phyloP scores from a whole-genome alignment of 2,888 invertebrate genomes.

The Philhelius pedissequus region DNA sequence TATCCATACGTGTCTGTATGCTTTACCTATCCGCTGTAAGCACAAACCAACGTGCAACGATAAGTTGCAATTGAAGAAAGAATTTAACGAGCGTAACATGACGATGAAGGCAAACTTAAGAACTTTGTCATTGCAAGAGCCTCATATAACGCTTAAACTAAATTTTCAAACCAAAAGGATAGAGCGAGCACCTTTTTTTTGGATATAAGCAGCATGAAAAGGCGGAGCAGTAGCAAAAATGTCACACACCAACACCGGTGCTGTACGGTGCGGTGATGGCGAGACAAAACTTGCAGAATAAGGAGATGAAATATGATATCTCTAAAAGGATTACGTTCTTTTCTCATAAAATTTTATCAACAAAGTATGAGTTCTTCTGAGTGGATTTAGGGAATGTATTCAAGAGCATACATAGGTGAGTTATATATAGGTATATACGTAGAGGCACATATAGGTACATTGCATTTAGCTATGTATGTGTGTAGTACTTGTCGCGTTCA shows the following conservation, averaged over 20 bases:
- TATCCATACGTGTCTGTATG: no score
- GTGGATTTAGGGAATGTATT: slow-evolving; percentile 27
- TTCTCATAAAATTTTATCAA: slow-evolving; percentile 41
- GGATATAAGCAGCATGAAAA: neutral
- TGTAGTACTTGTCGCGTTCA: no score
- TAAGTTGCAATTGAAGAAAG: slow-evolving; percentile 3
- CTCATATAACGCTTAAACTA: neutral
- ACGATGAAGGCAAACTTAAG: slow-evolving; percentile 19
- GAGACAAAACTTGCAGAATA: slow-evolving; percentile 25
- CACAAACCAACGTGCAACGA: neutral
- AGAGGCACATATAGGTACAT: neutral
- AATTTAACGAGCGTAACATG: slow-evolving; percentile 32
- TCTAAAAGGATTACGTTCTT: slow-evolving; percentile 29
- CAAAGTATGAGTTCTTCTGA: slow-evolving; percentile 32
- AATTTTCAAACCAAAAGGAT: slow-evolving; percentile 6
- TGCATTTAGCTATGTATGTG: no score
- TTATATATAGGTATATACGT: neutral
- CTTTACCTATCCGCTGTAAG: neutral
- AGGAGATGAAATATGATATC: slow-evolving; percentile 31
- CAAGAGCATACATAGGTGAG: neutral
- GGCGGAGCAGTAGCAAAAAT: slow-evolving; percentile 3
- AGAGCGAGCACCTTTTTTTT: slow-evolving; percentile 4
- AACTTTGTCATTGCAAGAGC: slow-evolving; percentile 6
- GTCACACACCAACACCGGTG: no score
- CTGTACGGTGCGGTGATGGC: neutral